Evolutionary conservation across 2,888 invertebrate genomes (phyloP), one percentile per base, ranked within the genome.

Genomic region (Uloborus plumipes): DNA sequence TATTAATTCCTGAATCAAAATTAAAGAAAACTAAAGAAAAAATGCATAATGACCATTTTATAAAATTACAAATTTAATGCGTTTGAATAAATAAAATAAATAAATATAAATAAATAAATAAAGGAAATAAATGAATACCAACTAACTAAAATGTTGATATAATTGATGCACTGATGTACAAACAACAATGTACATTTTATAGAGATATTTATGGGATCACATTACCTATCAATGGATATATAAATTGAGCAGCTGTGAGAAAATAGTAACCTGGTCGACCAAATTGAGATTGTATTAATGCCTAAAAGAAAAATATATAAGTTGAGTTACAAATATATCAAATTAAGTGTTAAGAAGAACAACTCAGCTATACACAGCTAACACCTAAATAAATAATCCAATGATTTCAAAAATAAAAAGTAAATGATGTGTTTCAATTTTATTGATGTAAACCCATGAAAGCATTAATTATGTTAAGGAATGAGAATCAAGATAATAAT

Each of bases 151-250:
- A 26, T 26, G 26, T 26, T 26, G 26, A 26, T 26, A 26, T n/a
- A n/a, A n/a, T n/a, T 26, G 4, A 26, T 26, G 18, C 15, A 39
- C 2, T 18, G n/a, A 14, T 22, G 59, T 3, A 15, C n/a, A 18
- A n/a, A 39, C 31, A 66, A 61, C 0, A 61, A 16, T 55, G n/a
- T 49, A 71, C 16, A 26, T 13, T 50, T 14, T 26, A 20, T 47
- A 50, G 9, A 39, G 26, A 26, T 26, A 4, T 3, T 26, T 26
- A 3, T 26, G 26, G 9, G 9, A 39, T 6, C 9, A 11, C 9
- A 16, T 91, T 90, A 94, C 95, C 94, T 87, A 95, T 92, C 88
- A 95, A 93, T 1, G 95, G 95, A 90, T 95, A 95, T 87, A 94
- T 91, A 87, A 95, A 94, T 89, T 95, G 95, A 83, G 95, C 90